A percentile compares a stretch with the other conserved stretches of the same genome.
Evolutionary conservation across 2,113 vertebrate genomes (phyloP).

Genomic region (human): DNA sequence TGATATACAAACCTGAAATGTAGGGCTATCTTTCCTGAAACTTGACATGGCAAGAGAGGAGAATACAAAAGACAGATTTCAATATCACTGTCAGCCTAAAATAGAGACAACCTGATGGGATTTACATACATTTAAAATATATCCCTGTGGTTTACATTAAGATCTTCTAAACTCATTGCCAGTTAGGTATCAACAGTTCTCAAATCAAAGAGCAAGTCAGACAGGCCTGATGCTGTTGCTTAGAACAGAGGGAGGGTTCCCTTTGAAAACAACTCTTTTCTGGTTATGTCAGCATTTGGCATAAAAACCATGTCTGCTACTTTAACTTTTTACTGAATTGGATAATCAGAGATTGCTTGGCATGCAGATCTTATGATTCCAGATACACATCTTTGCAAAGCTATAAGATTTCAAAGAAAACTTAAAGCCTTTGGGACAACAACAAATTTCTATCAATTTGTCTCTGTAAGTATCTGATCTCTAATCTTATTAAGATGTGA

Average conservation of each 20-base stretch:
- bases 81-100: neutral
- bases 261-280: neutral
- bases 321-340: neutral
- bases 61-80: neutral
- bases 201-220: neutral
- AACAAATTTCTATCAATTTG: neutral
- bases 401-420: neutral
- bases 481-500: neutral
- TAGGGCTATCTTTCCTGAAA: neutral
- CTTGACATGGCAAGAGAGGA: neutral
- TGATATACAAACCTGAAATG: neutral
- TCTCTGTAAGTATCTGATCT: neutral
- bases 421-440: neutral
- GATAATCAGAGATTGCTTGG: neutral
- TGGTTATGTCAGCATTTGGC: neutral
- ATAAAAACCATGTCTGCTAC: neutral
- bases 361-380: neutral
- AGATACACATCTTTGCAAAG: neutral
- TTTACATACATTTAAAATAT: neutral
- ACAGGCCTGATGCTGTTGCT: neutral
- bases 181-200: neutral
- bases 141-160: neutral
- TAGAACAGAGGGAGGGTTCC: neutral
- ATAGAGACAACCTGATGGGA: neutral
- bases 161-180: neutral